Percentiles rank a stretch among this genome's conserved stretches.
phyloP scores from a whole-genome alignment of 1,140 invertebrate genomes.

The Drosophila ficusphila region DNA sequence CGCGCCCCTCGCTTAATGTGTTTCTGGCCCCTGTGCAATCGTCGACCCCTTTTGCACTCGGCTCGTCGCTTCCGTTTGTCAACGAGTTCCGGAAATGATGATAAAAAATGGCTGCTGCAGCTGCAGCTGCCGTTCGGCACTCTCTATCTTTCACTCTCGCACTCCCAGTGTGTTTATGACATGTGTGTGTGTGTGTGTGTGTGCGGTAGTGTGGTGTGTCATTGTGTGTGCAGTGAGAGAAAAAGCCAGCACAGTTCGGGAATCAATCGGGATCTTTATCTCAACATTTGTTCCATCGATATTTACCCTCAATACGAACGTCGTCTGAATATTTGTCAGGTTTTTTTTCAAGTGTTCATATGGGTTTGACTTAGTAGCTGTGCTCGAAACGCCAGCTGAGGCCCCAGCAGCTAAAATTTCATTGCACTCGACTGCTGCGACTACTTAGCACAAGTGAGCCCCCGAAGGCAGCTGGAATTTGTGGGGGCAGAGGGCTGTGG shows the following conservation, averaged over 20 bases:
- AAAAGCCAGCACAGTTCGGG: background rate
- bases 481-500: slow-evolving; percentile 3
- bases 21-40: slow-evolving; percentile 19
- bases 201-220: slow-evolving; percentile 28
- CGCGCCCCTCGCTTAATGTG: slow-evolving; percentile 19
- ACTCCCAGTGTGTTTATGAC: slow-evolving; percentile 29
- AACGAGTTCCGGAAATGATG: slow-evolving; percentile 82
- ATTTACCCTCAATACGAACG: no score
- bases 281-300: no score
- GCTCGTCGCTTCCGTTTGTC: slow-evolving; percentile 79
- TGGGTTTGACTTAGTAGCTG: slow-evolving; percentile 74
- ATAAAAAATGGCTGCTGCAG: slow-evolving; percentile 76
- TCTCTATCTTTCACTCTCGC: slow-evolving; percentile 24
- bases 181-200: slow-evolving; percentile 33
- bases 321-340: no score
- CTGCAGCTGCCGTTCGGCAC: slow-evolving; percentile 49
- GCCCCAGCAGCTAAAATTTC: slow-evolving; percentile 73
- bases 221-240: slow-evolving; percentile 18
- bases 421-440: slow-evolving; percentile 76
- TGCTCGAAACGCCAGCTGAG: slow-evolving; percentile 37
- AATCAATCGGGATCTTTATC: no score
- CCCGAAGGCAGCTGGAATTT: slow-evolving; percentile 51
- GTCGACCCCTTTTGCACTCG: slow-evolving; percentile 57
- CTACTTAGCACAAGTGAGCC: slow-evolving; percentile 78
- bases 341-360: no score